These are phyloP conservation scores for Caradrina kadenii DNA, from an alignment of 2,888 invertebrate genomes.

Conservation along the genomic window DNA sequence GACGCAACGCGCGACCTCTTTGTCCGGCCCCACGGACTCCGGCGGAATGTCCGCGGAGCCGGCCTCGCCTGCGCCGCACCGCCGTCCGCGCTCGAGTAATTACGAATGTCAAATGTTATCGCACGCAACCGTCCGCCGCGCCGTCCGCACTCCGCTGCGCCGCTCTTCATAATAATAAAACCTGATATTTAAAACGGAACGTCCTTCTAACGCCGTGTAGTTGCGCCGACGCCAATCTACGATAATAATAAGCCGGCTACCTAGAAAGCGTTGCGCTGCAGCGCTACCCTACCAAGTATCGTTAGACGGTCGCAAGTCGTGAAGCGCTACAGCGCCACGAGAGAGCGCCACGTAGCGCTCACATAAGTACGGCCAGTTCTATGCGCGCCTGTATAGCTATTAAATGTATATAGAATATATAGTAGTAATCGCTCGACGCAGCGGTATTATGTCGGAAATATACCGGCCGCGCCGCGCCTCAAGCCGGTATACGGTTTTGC, in stretches of 20 bases:
- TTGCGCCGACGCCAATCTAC: constrained; percentile 91
- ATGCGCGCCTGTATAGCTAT: constrained; percentile 91
- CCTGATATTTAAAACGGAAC: constrained; percentile 91
- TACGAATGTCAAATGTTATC: constrained; percentile 91
- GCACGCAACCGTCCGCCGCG: constrained; percentile 89
- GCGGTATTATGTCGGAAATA: constrained; percentile 91
- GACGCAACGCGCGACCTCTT: constrained; percentile 90
- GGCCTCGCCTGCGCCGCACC: constrained; percentile 76
- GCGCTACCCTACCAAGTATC: constrained; percentile 74
- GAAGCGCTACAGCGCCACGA: constrained; percentile 83
- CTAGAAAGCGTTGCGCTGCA: constrained; percentile 80
- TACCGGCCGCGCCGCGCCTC: constrained; percentile 89
- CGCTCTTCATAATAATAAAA: constrained; percentile 91
- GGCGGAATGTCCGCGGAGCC: constrained; percentile 82
- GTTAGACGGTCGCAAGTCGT: constrained; percentile 72
- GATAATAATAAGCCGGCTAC: constrained; percentile 90
- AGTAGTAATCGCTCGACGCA: constrained; percentile 91
- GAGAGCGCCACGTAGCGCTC: constrained; percentile 84
- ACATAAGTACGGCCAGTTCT: constrained; percentile 91
- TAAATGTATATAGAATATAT: constrained; percentile 91
- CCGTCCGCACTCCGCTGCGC: constrained; percentile 90
- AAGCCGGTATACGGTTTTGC: constrained; percentile 86
- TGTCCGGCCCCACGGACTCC: constrained; percentile 85
- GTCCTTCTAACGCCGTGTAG: constrained; percentile 91
- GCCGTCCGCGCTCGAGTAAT: constrained; percentile 87